Evolutionary conservation across 1,140 invertebrate genomes (phyloP).

Genomic region (Polypedilum vanderplanki): DNA sequence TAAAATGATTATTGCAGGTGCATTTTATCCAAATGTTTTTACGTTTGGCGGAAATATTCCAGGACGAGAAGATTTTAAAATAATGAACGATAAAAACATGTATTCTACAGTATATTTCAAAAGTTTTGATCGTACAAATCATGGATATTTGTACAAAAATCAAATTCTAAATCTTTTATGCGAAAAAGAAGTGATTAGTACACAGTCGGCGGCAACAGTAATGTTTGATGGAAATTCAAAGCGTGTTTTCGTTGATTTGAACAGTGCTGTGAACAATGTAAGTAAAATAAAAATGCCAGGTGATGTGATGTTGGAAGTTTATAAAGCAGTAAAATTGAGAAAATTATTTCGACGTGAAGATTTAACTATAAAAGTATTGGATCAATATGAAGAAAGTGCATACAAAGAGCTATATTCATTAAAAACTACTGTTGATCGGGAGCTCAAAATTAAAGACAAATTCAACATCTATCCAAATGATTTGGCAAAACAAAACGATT

Average conservation of each 20-base stretch:
- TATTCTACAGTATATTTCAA: constrained; percentile 66
- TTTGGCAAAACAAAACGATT: background rate
- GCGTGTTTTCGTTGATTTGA: constrained; percentile 56
- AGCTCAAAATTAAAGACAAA: background rate
- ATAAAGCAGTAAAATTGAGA: constrained; percentile 66
- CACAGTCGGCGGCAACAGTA: constrained; percentile 49
- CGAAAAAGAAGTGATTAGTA: constrained; percentile 36
- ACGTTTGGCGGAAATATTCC: constrained; percentile 46
- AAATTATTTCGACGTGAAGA: constrained; percentile 46
- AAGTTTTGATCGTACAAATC: constrained; percentile 57
- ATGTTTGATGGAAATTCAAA: constrained; percentile 51
- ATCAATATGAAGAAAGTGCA: background rate
- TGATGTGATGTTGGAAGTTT: constrained; percentile 62
- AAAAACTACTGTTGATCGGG: background rate
- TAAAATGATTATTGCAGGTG: constrained; percentile 45
- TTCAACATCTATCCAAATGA: background rate
- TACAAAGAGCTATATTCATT: background rate
- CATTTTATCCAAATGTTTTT: constrained; percentile 89
- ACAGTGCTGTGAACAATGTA: constrained; percentile 34
- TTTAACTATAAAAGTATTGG: constrained; percentile 33
- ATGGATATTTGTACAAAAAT: constrained; percentile 63
- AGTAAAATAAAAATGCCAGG: constrained; percentile 47
- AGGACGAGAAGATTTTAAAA: constrained; percentile 54
- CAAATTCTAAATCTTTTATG: constrained; percentile 51
- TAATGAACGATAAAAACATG: constrained; percentile 66